Conservation (phyloP, 1,140 invertebrate species). For the Papilio glaucus region DNA sequence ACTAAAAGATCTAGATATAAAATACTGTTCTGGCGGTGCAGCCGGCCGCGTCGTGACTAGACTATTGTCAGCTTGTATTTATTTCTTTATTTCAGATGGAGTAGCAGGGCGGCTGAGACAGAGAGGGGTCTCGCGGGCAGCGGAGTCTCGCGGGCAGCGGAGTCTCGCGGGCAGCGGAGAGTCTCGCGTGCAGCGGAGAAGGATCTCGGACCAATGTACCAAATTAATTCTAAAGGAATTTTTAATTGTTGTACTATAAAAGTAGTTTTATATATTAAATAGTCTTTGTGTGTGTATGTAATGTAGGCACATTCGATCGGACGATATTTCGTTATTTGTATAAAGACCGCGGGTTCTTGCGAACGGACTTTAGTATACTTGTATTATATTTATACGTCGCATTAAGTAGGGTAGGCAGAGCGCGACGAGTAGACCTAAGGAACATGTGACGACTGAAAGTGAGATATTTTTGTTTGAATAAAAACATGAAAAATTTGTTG, state of each 20-base stretch:
- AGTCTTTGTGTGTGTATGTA: not conserved
- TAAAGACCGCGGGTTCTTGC: not conserved
- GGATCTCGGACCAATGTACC: not conserved
- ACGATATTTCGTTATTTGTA: conserved; percentile 7
- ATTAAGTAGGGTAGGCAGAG: not conserved
- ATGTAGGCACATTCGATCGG: not conserved
- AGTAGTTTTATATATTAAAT: not conserved
- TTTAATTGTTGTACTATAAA: conserved; percentile 16
- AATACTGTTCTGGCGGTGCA: too few species aligned
- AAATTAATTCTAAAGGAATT: conserved; percentile 4
- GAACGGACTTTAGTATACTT: not conserved
- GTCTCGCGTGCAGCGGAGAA: too few species aligned
- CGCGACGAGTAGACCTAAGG: not conserved
- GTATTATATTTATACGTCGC: conserved; percentile 3
- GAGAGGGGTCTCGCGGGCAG: too few species aligned
- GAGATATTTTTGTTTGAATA: conserved; percentile 20
- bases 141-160: too few species aligned
- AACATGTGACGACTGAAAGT: conserved; percentile 22
- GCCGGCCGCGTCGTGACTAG: too few species aligned
- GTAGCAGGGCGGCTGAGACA: too few species aligned
- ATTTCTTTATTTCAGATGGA: too few species aligned
- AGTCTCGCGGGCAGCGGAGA: too few species aligned
- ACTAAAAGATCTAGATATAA: too few species aligned
- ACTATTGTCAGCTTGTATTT: too few species aligned
- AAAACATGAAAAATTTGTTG: not conserved